phyloP scores from a whole-genome alignment of 2,113 vertebrate species.

The Tragelaphus buxtoni region DNA sequence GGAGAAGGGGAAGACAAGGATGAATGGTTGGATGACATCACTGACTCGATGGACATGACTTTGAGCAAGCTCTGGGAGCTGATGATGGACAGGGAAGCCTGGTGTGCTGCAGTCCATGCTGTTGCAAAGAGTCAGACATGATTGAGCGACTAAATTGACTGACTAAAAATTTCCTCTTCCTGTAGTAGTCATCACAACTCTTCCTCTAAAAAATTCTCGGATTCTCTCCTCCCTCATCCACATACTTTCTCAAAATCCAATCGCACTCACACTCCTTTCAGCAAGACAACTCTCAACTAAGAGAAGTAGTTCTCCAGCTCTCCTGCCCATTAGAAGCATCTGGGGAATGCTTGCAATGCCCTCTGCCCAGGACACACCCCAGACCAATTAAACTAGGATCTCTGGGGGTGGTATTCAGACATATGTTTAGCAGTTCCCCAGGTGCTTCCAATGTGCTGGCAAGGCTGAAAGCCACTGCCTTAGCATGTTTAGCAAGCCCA shows the following conservation, averaged over 20 bases:
- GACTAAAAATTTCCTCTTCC: background rate
- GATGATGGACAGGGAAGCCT: background rate
- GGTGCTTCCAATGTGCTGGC: fast-evolving
- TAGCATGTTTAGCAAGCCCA: background rate
- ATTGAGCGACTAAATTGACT: background rate
- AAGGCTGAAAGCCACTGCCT: background rate
- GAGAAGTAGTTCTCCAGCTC: background rate
- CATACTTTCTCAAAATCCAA: background rate
- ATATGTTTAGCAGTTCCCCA: background rate
- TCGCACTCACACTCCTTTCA: background rate
- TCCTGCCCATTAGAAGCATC: background rate
- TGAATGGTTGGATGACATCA: background rate
- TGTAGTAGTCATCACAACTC: background rate
- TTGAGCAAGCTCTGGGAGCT: background rate
- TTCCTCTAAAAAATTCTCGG: background rate
- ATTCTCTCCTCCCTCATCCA: background rate
- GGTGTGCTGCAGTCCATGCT: background rate
- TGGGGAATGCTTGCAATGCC: background rate
- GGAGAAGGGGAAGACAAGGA: background rate
- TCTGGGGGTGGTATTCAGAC: background rate
- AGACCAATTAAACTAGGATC: background rate
- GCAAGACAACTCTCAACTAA: background rate
- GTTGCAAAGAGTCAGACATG: fast-evolving
- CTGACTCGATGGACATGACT: background rate
- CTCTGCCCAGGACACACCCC: background rate